Conservation (phyloP, 2,797 vertebrate genomes). For the Balearica regulorum region DNA sequence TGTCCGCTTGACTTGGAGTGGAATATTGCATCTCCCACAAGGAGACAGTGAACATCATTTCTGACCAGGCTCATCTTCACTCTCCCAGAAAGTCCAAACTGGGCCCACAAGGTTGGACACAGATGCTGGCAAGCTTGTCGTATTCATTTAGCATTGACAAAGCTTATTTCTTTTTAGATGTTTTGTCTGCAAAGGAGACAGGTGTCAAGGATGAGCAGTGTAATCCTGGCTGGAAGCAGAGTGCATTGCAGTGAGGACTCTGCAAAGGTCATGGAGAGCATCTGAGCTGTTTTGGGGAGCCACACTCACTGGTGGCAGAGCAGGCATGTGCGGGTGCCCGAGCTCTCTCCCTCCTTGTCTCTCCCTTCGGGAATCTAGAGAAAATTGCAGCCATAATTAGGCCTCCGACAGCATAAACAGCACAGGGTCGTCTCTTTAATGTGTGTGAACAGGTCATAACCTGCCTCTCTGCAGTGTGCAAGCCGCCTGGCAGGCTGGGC, state of each 20-base stretch:
- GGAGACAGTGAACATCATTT: not conserved
- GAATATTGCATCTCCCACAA: not conserved
- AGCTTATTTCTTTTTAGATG: rapidly evolving
- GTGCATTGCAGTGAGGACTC: not conserved
- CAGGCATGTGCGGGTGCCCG: not conserved
- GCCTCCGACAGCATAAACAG: slow-evolving; percentile 27
- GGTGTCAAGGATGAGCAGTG: not conserved
- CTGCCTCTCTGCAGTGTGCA: not conserved
- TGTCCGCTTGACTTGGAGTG: not conserved
- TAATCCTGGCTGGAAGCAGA: not conserved
- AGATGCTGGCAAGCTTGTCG: not conserved
- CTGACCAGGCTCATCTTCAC: not conserved
- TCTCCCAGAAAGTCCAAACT: not conserved
- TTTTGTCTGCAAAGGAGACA: not conserved
- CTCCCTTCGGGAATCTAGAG: not conserved
- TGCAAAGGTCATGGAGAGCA: not conserved
- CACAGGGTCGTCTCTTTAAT: slow-evolving; percentile 51
- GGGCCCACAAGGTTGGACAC: not conserved
- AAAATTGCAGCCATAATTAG: slow-evolving; percentile 48
- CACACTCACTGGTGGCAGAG: not conserved
- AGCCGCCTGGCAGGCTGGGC: slow-evolving; percentile 11
- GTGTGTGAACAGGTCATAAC: slow-evolving; percentile 43
- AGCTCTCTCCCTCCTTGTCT: not conserved
- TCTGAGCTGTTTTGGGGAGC: not conserved
- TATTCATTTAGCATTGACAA: not conserved